Conservation (phyloP, 2,888 invertebrate species). For the Philereme vetulata region DNA sequence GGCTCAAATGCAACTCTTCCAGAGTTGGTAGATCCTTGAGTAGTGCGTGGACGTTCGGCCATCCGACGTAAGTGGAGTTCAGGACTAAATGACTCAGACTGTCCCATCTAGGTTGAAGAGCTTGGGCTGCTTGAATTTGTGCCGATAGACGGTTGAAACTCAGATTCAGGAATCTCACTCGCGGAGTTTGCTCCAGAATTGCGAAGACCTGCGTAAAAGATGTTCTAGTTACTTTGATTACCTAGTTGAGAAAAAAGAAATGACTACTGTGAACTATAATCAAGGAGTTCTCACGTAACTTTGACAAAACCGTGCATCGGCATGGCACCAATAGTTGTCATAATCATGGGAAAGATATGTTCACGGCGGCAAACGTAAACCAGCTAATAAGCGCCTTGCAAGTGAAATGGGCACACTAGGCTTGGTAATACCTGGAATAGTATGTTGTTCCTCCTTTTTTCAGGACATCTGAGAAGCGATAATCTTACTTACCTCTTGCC, state of each 20-base stretch:
- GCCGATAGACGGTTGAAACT: slow-evolving; percentile 94
- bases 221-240: background rate
- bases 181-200: slow-evolving; percentile 93
- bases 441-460: slow-evolving; percentile 8
- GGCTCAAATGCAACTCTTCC: slow-evolving; percentile 95
- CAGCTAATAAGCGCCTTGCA: slow-evolving; percentile 20
- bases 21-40: slow-evolving; percentile 90
- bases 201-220: slow-evolving; percentile 87
- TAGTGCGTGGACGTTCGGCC: slow-evolving; percentile 91
- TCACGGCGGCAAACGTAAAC: slow-evolving; percentile 20
- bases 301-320: slow-evolving; percentile 41
- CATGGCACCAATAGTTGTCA: slow-evolving; percentile 36
- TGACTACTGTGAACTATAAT: slow-evolving; percentile 33
- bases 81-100: slow-evolving; percentile 91
- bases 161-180: slow-evolving; percentile 94
- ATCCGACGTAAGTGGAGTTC: slow-evolving; percentile 94
- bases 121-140: slow-evolving; percentile 85
- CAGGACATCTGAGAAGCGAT: slow-evolving; percentile 2
- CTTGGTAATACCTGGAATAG: slow-evolving; percentile 4
- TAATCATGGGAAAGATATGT: slow-evolving; percentile 45
- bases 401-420: slow-evolving; percentile 8
- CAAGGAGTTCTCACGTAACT: slow-evolving; percentile 40
- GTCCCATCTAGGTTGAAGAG: slow-evolving; percentile 78
- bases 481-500: slow-evolving; percentile 92
- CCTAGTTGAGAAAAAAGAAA: background rate